A percentile compares a stretch with the other conserved stretches of the same genome.
phyloP scores from a whole-genome alignment of 2,888 invertebrate species.

The Syritta pipiens region DNA sequence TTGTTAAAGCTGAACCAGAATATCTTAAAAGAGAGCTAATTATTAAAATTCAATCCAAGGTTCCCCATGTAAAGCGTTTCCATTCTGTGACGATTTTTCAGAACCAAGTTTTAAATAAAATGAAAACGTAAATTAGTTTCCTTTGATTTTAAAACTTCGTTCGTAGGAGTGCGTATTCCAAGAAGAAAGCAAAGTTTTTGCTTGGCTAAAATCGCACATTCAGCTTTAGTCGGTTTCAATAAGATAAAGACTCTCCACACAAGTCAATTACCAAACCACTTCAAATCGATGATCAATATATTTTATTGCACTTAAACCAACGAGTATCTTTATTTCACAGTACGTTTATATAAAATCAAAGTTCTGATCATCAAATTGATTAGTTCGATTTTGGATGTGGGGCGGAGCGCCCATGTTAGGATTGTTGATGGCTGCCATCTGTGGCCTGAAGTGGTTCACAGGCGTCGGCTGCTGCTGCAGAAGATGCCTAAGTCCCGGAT shows the following conservation, averaged over 20 bases:
- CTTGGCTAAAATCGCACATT: too few species aligned
- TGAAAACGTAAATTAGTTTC: too few species aligned
- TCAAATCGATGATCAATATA: neutral
- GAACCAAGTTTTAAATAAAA: too few species aligned
- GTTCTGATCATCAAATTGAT: conserved; percentile 76
- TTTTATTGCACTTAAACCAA: neutral
- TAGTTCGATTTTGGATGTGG: conserved; percentile 69
- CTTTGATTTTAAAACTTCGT: too few species aligned
- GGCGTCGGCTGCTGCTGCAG: conserved; percentile 82
- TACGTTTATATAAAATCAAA: conserved; percentile 76
- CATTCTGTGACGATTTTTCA: too few species aligned
- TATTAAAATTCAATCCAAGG: too few species aligned
- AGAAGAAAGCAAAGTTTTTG: too few species aligned
- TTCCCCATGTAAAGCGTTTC: too few species aligned
- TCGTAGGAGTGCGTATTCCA: too few species aligned
- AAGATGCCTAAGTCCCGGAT: conserved; percentile 89
- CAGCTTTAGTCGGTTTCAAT: neutral
- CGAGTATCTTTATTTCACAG: neutral
- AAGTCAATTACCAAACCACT: neutral
- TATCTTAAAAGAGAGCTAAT: too few species aligned
- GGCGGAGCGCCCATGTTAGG: conserved; percentile 72
- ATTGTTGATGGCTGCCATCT: conserved; percentile 72
- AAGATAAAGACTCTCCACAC: neutral
- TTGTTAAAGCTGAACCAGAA: too few species aligned
- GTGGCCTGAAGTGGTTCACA: conserved; percentile 78